phyloP scores from a whole-genome alignment of 2,888 invertebrate genomes.

The Herminia tarsipennalis region DNA sequence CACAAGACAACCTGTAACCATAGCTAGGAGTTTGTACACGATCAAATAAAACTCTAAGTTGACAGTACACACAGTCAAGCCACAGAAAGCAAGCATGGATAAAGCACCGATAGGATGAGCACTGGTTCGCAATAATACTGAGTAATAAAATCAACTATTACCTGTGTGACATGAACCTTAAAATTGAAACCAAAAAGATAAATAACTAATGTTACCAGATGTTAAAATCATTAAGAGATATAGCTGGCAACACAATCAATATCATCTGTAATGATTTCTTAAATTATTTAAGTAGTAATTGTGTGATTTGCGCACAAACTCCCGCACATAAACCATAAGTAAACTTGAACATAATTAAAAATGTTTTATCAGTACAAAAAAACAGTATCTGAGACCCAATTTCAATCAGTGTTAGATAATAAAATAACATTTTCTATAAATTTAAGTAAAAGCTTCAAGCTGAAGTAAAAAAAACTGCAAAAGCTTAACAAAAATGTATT shows the following conservation, averaged over 20 bases:
- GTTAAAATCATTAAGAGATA: conserved; percentile 44
- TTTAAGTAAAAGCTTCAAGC: conserved; percentile 37
- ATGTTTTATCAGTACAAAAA: conserved; percentile 20
- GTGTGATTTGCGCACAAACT: conserved; percentile 19
- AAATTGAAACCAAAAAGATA: background rate
- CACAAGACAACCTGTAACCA: no score
- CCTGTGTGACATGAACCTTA: no score
- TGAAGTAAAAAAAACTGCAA: conserved; percentile 36
- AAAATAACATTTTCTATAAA: conserved; percentile 20
- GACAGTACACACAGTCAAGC: no score
- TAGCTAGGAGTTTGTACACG: conserved; percentile 23
- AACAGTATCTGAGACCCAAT: conserved; percentile 27
- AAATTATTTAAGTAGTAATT: no score
- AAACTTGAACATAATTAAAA: conserved; percentile 23
- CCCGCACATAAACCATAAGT: conserved; percentile 13
- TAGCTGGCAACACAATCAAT: conserved; percentile 35
- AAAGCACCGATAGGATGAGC: no score
- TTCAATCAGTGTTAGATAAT: conserved; percentile 31
- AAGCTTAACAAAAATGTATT: conserved; percentile 25
- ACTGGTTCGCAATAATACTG: no score
- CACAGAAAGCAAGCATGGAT: no score
- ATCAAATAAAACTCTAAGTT: conserved; percentile 1
- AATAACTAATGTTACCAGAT: conserved; percentile 9
- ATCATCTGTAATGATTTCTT: conserved; percentile 45
- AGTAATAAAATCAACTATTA: no score